Evolutionary conservation across 2,113 vertebrate species (phyloP), one percentile per base, ranked within the genome.

Genomic region (Rhinogobius similis): DNA sequence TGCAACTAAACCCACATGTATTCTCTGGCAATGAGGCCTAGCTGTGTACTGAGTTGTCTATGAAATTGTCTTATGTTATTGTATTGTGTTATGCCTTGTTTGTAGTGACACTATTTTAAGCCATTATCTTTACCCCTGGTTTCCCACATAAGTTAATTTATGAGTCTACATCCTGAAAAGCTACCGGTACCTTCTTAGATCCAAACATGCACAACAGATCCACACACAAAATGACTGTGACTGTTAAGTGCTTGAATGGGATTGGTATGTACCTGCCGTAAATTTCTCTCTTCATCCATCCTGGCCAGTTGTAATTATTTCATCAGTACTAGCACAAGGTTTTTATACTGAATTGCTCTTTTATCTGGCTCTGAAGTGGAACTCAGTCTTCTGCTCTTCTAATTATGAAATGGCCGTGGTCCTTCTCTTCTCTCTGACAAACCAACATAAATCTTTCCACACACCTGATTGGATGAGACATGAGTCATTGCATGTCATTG

Each of bases 301-400:
- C 26, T 27, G 55, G 10, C 59, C 20, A 62, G 39, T 62, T 14
- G 9, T 38, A 59, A 11, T 46, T 66, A 56, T 71, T 11, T 55
- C 50, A 26, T 36, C 29, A 3, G 62, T 27, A 0, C 36, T 61
- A 65, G 71, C 24, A 27, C 38, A 38, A 50, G 16, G 21, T 58
- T 67, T 61, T 58, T 24, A 55, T n/a, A 1, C 55, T 10, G 61
- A 73, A 59, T 61, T 27, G 46, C 52, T 64, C 39, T 21, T 27
- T 36, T 52, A 21, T 41, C 50, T 67, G 29, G 29, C 14, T 62
- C 32, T 56, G 36, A 56, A 32, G 23, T 27, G 20, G 24, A 62
- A 36, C 36, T 10, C 61, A 23, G 44, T 39, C 12, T 68, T 48
- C 18, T 61, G 67, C 56, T 73, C 26, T 36, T 18, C 53, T 53